Evolutionary conservation across 2,797 vertebrate genomes (phyloP), one percentile per base, ranked within the genome.

Genomic region (Scolopax bukidnonensis): DNA sequence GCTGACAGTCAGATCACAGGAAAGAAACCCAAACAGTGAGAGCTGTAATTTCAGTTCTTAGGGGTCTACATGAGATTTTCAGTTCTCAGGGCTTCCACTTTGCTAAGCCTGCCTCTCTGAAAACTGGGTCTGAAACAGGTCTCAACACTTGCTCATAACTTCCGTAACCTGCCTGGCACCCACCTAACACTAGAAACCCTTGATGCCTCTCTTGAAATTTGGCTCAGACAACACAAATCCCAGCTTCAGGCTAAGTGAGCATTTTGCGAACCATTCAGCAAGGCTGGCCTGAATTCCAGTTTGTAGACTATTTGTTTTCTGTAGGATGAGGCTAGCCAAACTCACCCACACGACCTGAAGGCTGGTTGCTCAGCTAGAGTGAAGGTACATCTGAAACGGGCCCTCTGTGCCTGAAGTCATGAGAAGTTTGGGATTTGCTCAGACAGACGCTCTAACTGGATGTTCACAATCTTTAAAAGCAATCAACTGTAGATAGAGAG

Each of bases 191-290:
- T 5, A 57, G 50, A 73, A 93, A 90, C 36, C n/a, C 50, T 84
- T 23, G 0, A 51, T 82, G 89, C 56, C 43, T 50, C 50, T 76
- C 83, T 68, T 43, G 25, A 68, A 87, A 75, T 74, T 74, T 95
- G 93, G 81, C 92, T 93, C 68, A 85, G 71, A 45, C 28, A 64
- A 25, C 77, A 74, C 67, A 90, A 95, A 97, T 90, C 90, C 84
- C 88, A 78, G 64, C 93, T 87, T 67, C 56, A 76, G 91, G 83
- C 88, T 74, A 96, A 92, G 70, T 21, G 77, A 95, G 36, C 41
- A 32, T 87, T 95, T 87, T 84, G 77, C n/a, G 51, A 90, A 87
- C 85, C 57, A 36, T 82, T 95, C 75, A 86, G 77, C 8, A 73
- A 84, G 86, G n/a, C 84, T 95, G 91, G 90, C 90, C 53, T 16